Conservation (phyloP, 92 coral and sea anemone genomes). For the Porites lobata region DNA sequence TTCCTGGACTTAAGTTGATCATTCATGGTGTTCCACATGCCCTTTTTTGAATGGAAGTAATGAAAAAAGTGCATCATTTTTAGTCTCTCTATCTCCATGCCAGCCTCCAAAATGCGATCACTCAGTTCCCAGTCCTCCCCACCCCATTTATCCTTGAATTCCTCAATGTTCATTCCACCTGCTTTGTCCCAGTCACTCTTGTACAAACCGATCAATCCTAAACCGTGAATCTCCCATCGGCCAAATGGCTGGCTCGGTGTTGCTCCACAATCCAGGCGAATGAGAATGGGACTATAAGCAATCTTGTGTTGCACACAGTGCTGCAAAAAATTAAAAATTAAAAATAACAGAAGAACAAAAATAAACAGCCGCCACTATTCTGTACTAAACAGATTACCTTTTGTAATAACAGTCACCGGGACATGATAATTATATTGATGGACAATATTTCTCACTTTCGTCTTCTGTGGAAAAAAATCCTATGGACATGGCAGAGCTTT, state of each 20-base stretch:
- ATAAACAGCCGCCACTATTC: no score
- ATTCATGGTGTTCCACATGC: conserved; percentile 80
- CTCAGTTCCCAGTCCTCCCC: conserved; percentile 97
- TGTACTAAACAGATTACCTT: no score
- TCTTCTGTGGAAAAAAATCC: no score
- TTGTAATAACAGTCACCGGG: no score
- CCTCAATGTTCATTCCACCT: conserved; percentile 93
- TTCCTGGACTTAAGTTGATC: no score
- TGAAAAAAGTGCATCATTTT: conserved; percentile 84
- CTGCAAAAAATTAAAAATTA: conserved; percentile 36
- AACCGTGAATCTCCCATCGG: conserved; percentile 88
- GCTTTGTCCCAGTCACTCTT: conserved; percentile 95
- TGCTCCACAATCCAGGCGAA: conserved; percentile 83
- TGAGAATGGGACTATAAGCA: conserved; percentile 76
- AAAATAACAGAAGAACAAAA: no score
- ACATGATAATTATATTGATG: no score
- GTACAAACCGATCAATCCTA: conserved; percentile 87
- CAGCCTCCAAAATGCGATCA: conserved; percentile 85
- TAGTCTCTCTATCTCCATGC: conserved; percentile 84
- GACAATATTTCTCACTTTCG: no score
- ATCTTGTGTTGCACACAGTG: conserved; percentile 80
- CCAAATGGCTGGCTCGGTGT: conserved; percentile 68
- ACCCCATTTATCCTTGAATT: conserved; percentile 87
- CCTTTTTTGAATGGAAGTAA: conserved; percentile 86
- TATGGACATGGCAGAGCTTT: no score